Base-by-base conservation (phyloP, 1,140 invertebrate genomes). In the Archivesica marissinica region DNA sequence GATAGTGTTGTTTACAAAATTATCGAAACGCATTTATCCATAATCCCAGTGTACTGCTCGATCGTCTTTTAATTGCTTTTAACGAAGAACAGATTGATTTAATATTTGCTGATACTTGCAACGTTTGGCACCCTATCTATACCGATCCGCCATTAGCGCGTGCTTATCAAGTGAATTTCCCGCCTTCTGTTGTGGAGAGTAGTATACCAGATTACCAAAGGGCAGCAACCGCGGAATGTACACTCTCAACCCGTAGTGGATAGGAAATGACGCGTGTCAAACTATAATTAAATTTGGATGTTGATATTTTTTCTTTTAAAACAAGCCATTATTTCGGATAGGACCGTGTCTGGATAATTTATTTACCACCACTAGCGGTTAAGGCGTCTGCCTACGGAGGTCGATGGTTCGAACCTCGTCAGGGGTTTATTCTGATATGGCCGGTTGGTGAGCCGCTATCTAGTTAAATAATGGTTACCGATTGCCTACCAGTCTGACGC, bases 111-210 rank as follows among this genome's bases (percentile, higher is more conserved):
- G 23, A 76, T 76, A 56, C 47, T 76, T 59, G 15, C 35, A 56
- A 54, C 54, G 20, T 59, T 54, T 54, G 35, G n/a, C 20, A 7
- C 28, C 50, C 50, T 56, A 41, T 76, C 47, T 76, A 38, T 76
- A 54, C 39, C 74, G 39, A 39, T 54, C 52, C 47, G 50, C 74
- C 74, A 76, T 76, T 76, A 76, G 74, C 74, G 52, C 52, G 74
- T 76, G 74, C 74, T 76, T 76, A 76, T 76, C 74, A 39, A 54
- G 74, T 56, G 47, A 76, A 76, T 76, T 76, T 76, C 74, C 74
- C 74, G 74, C 74, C 74, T 76, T 76, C 52, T 76, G 47, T 54
- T 50, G 23, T 76, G 74, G 38, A 76, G 74, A 54, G 74, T 76
- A 76, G 54, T 56, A n/a, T 56, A 56, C 2, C 23, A 76, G 74